phyloP scores from a whole-genome alignment of 2,113 vertebrate genomes.

The Tychaedon coryphoeus region DNA sequence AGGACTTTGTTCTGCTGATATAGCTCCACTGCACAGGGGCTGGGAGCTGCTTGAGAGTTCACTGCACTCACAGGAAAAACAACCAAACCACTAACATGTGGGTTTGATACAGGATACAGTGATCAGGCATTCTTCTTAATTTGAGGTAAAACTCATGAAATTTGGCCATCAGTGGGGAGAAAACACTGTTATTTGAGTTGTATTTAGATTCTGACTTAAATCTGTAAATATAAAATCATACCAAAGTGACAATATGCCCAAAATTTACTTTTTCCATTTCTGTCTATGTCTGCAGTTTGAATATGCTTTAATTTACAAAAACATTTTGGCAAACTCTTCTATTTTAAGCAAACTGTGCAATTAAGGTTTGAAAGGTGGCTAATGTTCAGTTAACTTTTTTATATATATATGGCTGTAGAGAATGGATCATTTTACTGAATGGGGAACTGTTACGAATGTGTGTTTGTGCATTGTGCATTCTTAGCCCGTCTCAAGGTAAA shows the following conservation, averaged over 20 bases:
- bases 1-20: background rate
- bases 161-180: background rate
- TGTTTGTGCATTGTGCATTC: background rate
- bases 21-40: background rate
- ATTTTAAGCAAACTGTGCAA: background rate
- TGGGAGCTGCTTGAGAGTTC: background rate
- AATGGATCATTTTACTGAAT: background rate
- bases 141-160: background rate
- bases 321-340: background rate
- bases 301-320: background rate
- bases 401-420: background rate
- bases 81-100: background rate
- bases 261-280: background rate
- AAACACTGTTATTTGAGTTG: background rate
- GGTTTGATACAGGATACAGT: background rate
- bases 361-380: background rate
- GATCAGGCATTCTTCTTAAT: background rate
- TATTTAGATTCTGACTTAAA: background rate
- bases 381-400: background rate
- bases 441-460: background rate
- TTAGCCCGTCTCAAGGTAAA: constrained; percentile 7
- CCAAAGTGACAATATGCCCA: background rate
- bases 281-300: background rate
- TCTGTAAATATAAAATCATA: background rate
- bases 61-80: background rate